Evolutionary conservation across 2,888 invertebrate species (phyloP).

Genomic region (Belgica antarctica): DNA sequence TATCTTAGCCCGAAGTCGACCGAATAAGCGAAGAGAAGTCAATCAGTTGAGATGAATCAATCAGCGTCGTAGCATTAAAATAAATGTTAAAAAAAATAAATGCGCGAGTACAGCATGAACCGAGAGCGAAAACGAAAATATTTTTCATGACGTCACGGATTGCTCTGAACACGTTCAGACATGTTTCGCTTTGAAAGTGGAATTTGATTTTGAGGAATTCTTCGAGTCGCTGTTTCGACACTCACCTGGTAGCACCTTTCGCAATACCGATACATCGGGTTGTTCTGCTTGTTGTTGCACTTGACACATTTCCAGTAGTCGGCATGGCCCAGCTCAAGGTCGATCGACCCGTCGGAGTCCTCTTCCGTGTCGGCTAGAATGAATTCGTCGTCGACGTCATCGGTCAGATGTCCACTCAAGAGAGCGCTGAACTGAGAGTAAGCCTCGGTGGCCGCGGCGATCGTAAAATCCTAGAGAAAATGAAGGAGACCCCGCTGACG

Average conservation of each 20-base stretch:
- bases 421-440: conserved; percentile 20
- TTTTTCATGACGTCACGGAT: conserved; percentile 20
- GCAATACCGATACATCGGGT: conserved; percentile 67
- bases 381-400: conserved; percentile 44
- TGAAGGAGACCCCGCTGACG: background rate
- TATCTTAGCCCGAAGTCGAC: too few species aligned
- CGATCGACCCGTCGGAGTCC: conserved; percentile 50
- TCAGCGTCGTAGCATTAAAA: too few species aligned
- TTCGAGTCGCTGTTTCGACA: too few species aligned
- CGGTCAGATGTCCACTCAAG: background rate
- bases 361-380: conserved; percentile 48
- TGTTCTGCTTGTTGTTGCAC: conserved; percentile 63
- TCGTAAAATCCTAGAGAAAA: conserved; percentile 46
- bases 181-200: conserved; percentile 3
- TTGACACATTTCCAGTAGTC: conserved; percentile 67
- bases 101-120: too few species aligned
- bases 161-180: conserved; percentile 29
- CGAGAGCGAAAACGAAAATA: conserved; percentile 26
- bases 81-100: too few species aligned
- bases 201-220: too few species aligned
- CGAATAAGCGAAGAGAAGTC: too few species aligned
- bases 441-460: conserved; percentile 46
- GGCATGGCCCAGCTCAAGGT: conserved; percentile 59
- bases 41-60: too few species aligned
- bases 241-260: conserved; percentile 69